Evolutionary conservation across 2,113 vertebrate genomes (phyloP).

Genomic region (Urocolius indicus): DNA sequence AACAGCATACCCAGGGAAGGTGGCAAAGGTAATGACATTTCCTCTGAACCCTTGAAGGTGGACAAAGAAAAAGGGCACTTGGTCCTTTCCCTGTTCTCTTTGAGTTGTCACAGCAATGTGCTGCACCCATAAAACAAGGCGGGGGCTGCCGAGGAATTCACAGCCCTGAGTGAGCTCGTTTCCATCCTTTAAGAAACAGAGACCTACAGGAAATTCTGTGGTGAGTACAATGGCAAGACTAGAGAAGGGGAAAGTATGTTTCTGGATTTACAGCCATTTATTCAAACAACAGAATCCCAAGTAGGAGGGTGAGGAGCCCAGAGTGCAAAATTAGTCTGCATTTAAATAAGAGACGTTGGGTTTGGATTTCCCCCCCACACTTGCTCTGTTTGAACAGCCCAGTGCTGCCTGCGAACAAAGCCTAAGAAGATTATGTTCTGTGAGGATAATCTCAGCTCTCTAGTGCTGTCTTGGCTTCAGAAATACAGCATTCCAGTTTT

Average conservation of each 20-base stretch:
- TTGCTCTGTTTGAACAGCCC: constrained; percentile 48
- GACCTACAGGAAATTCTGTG: background rate
- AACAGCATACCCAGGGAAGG: background rate
- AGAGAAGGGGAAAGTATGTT: background rate
- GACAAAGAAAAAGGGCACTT: constrained; percentile 22
- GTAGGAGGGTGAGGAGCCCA: constrained; percentile 21
- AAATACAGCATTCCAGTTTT: constrained; percentile 55
- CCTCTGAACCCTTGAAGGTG: background rate
- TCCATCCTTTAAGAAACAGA: background rate
- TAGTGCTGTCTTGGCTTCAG: constrained; percentile 43
- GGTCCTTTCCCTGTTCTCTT: background rate
- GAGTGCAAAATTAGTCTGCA: constrained; percentile 30
- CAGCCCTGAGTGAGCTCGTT: background rate
- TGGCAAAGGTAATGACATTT: background rate
- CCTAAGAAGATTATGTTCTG: constrained; percentile 61
- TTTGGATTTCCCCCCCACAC: background rate
- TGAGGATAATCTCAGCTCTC: constrained; percentile 61
- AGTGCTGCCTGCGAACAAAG: constrained; percentile 49
- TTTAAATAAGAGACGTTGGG: constrained; percentile 44
- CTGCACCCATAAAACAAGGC: background rate
- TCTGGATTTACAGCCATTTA: constrained; percentile 16
- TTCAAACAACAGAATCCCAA: constrained; percentile 1
- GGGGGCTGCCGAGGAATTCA: background rate
- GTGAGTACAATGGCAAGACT: background rate
- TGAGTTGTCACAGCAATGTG: background rate